Evolutionary conservation across 1,140 invertebrate genomes (phyloP).

Genomic region (Oppia nitens): DNA sequence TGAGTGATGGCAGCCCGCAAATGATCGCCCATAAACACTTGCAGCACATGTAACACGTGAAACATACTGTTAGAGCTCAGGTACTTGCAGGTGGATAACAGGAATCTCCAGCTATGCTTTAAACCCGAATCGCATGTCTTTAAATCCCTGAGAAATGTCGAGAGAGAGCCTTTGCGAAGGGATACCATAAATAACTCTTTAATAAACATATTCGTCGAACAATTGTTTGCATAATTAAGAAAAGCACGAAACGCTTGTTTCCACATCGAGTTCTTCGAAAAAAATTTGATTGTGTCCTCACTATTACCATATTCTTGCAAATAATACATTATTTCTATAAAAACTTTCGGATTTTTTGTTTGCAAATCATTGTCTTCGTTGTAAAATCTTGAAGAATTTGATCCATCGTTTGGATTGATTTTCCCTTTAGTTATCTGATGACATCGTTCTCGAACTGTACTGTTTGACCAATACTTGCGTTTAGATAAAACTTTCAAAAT

Average conservation of each 20-base stretch:
- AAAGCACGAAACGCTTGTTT: constrained; percentile 30
- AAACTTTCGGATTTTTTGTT: constrained; percentile 1
- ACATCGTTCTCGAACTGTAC: constrained; percentile 3
- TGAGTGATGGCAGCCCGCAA: constrained; percentile 20
- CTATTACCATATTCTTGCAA: constrained; percentile 29
- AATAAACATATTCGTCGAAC: constrained; percentile 27
- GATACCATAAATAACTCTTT: constrained; percentile 28
- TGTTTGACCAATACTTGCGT: background rate
- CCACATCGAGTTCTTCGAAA: constrained; percentile 27
- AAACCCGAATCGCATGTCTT: constrained; percentile 26
- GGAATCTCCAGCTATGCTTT: constrained; percentile 26
- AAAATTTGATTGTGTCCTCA: constrained; percentile 27
- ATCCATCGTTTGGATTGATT: background rate
- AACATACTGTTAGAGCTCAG: constrained; percentile 26
- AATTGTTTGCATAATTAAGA: constrained; percentile 4
- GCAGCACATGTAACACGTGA: constrained; percentile 27
- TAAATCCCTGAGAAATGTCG: constrained; percentile 27
- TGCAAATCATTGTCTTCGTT: background rate
- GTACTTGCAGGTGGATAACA: constrained; percentile 29
- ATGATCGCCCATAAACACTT: constrained; percentile 22
- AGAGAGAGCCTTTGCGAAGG: constrained; percentile 26
- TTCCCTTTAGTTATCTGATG: constrained; percentile 3
- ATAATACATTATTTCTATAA: constrained; percentile 25
- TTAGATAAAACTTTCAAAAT: constrained; percentile 14
- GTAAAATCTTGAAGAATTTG: background rate